Percentiles rank a stretch among this genome's conserved stretches.
These are phyloP conservation scores for Pitangus sulphuratus DNA, from an alignment of 2,797 vertebrate genomes.

Conservation along the genomic window DNA sequence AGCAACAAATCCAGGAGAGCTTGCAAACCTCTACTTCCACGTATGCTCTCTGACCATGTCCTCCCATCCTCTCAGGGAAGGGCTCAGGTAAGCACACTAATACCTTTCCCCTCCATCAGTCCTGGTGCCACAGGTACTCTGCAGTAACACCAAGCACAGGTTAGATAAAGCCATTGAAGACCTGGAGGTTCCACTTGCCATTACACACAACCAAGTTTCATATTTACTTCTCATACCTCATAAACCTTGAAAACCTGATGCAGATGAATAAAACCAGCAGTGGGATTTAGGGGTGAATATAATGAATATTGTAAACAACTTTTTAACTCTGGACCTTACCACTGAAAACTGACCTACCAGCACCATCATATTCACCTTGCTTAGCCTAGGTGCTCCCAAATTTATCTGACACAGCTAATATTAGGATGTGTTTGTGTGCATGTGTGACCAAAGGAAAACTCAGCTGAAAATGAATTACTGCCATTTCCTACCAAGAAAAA, in stretches of 20 bases:
- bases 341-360: background rate
- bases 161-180: background rate
- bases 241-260: background rate
- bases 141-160: background rate
- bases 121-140: background rate
- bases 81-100: background rate
- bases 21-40: background rate
- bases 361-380: background rate
- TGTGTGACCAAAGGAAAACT: background rate
- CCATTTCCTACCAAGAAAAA: background rate
- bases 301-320: background rate
- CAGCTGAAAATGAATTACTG: background rate
- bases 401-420: background rate
- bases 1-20: background rate
- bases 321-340: slow-evolving; percentile 1
- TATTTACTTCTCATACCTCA: background rate
- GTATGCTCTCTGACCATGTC: background rate
- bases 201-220: background rate
- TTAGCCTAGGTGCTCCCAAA: background rate
- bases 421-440: background rate
- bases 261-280: background rate
- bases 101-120: background rate
- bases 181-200: background rate
- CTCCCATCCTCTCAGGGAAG: rapidly evolving
- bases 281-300: background rate